Percentiles rank a stretch among this genome's conserved stretches.
phyloP scores from a whole-genome alignment of 2,888 invertebrate genomes.

The Watsonalla cultraria region DNA sequence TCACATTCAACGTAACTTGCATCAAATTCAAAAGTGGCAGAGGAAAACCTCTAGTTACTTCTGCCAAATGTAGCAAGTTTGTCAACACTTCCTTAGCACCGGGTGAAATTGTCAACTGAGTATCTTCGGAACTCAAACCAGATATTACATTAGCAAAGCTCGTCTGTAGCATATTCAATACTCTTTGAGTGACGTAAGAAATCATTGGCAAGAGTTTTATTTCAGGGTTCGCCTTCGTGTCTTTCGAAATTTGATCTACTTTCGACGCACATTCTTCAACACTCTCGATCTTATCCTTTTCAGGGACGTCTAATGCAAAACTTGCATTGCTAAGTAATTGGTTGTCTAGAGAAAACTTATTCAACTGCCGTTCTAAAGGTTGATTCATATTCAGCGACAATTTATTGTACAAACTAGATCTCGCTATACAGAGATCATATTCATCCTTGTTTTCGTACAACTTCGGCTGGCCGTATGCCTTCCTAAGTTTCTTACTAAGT shows the following conservation, averaged over 20 bases:
- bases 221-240: constrained; percentile 17
- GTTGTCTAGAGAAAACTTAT: constrained; percentile 31
- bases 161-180: constrained; percentile 43
- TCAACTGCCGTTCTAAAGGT: constrained; percentile 46
- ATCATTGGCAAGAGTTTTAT: constrained; percentile 78
- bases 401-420: constrained; percentile 36
- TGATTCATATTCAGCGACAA: constrained; percentile 45
- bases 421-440: constrained; percentile 36
- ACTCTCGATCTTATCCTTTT: constrained; percentile 23
- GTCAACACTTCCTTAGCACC: constrained; percentile 24
- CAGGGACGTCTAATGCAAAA: constrained; percentile 51
- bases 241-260: constrained; percentile 18
- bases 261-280: constrained; percentile 36
- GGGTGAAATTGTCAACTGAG: constrained; percentile 4
- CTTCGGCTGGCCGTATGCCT: constrained; percentile 59
- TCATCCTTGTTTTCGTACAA: constrained; percentile 45
- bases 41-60: constrained; percentile 43
- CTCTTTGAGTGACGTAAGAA: constrained; percentile 67
- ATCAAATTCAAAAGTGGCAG: constrained; percentile 47
- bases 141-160: constrained; percentile 32
- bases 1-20: constrained; percentile 37
- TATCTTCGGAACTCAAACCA: constrained; percentile 15
- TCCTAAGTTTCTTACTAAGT: constrained; percentile 59
- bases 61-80: constrained; percentile 31
- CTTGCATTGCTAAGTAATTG: constrained; percentile 29